These are phyloP conservation scores for Ovibos moschatus DNA, from an alignment of 2,113 vertebrate genomes.

Conservation along the genomic window DNA sequence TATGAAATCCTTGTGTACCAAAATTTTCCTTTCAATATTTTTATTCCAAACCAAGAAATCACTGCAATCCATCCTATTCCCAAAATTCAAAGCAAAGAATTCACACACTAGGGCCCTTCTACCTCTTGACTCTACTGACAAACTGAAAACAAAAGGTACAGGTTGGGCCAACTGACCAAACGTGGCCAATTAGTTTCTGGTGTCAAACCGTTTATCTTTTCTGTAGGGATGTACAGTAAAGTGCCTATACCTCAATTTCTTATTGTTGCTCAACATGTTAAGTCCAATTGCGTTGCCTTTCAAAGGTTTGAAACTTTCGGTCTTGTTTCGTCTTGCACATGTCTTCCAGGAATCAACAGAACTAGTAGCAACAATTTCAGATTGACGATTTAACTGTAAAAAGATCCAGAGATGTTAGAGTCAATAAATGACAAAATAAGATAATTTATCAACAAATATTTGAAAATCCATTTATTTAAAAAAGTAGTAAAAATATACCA, in stretches of 20 bases:
- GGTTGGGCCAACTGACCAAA: neutral
- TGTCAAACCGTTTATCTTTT: neutral
- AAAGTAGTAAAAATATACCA: neutral
- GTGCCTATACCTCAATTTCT: slow-evolving; percentile 84
- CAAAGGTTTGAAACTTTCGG: slow-evolving; percentile 78
- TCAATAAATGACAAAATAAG: neutral
- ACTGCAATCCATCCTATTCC: neutral
- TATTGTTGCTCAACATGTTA: slow-evolving; percentile 88
- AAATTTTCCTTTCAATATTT: neutral
- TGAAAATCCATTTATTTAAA: slow-evolving; percentile 21
- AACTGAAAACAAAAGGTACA: neutral
- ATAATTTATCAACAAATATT: neutral
- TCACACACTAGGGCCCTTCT: neutral
- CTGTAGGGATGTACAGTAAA: neutral
- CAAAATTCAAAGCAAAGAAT: slow-evolving; percentile 14
- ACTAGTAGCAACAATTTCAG: slow-evolving; percentile 80
- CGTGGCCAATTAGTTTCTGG: neutral
- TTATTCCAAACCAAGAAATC: slow-evolving; percentile 12
- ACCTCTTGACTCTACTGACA: neutral
- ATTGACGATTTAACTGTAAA: slow-evolving; percentile 80
- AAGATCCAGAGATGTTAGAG: slow-evolving; percentile 30
- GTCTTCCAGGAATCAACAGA: slow-evolving; percentile 84
- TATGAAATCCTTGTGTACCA: neutral
- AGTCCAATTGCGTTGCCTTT: slow-evolving; percentile 85
- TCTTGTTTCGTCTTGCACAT: slow-evolving; percentile 84